Base-by-base conservation (phyloP, 1,140 invertebrate species). In the Phthorimaea operculella region DNA sequence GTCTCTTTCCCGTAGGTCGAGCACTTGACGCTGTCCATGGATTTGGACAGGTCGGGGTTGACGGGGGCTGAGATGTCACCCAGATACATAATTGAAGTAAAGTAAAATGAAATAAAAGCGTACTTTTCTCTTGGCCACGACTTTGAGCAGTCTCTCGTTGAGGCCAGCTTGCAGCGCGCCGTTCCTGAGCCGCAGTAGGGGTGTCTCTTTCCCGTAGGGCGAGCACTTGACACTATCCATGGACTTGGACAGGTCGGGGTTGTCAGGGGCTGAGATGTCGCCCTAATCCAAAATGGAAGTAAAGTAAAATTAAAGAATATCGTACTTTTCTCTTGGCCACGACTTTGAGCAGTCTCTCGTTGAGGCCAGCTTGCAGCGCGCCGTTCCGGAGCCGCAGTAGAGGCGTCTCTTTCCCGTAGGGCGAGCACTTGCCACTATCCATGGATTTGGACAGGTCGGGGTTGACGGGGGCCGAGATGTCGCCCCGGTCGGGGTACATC, bases 91-190 rank as follows among this genome's bases (percentile, higher is more conserved):
- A n/a, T n/a, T n/a, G n/a, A n/a, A n/a, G n/a, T n/a, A n/a, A n/a
- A n/a, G n/a, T n/a, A n/a, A n/a, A n/a, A n/a, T n/a, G n/a, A n/a
- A n/a, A n/a, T n/a, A n/a, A n/a, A n/a, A n/a, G n/a, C 21, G 2
- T 28, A 85, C 75, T 76, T 87, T 87, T 63, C 89, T 86, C 63
- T 86, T 87, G 50, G 76, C 79, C 59, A 90, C 87, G 28, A 92
- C 78, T 60, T 89, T 87, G 53, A 87, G 80, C 44, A 94, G 75
- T 58, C 87, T 85, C 52, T 89, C 83, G 52, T 86, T 81, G 7
- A 93, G 83, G 0, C 90, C 89, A 11, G 85, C 85, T 58, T 90
- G 89, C 34, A 92, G 74, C 34, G 89, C 90, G 33, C 91, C 91
- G 68, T 93, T 93, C 57, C 88, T 83, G 28, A 92, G 76, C 58